phyloP scores from a whole-genome alignment of 2,888 invertebrate genomes.

The Timema cristinae region DNA sequence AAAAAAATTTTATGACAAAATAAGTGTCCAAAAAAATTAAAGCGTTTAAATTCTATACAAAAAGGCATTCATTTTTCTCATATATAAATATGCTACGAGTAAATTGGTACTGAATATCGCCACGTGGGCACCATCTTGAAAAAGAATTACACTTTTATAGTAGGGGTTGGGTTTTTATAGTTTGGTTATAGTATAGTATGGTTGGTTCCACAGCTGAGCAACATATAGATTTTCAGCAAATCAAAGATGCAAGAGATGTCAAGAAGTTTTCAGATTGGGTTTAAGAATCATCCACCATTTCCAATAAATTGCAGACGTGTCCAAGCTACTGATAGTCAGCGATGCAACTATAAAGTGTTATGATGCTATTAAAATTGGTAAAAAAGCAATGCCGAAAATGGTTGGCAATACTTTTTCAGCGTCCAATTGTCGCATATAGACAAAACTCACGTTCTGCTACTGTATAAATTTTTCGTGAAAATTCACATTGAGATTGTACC shows the following conservation, averaged over 20 bases:
- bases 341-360: background rate
- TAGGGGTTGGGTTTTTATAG: too few species aligned
- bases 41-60: too few species aligned
- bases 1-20: too few species aligned
- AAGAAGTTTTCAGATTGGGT: background rate
- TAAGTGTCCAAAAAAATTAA: too few species aligned
- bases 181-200: too few species aligned
- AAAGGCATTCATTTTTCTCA: too few species aligned
- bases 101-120: too few species aligned
- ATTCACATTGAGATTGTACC: background rate
- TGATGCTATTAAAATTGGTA: background rate
- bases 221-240: background rate
- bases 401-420: background rate
- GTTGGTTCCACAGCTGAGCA: conserved; percentile 1
- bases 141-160: too few species aligned
- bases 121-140: too few species aligned
- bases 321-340: background rate
- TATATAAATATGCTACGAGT: too few species aligned
- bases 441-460: background rate
- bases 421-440: background rate
- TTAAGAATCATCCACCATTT: background rate
- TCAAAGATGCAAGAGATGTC: background rate
- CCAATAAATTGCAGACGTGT: background rate
- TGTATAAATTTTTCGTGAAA: background rate
- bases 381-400: background rate